Evolutionary conservation across 2,113 vertebrate species (phyloP), one percentile per base, ranked within the genome.

Genomic region (Terrapene triunguis): DNA sequence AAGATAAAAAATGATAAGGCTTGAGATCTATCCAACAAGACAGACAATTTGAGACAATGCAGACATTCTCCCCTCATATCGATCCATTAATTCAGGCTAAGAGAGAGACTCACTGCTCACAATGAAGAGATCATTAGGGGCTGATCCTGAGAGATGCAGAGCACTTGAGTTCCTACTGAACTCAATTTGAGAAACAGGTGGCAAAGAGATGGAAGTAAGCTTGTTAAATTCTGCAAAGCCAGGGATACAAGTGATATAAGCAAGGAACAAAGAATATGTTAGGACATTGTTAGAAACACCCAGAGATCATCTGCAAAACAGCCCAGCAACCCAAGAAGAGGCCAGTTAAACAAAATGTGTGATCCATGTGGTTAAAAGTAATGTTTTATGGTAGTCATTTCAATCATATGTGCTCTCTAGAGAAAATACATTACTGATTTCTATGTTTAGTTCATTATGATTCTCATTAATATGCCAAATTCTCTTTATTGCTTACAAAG

Each of bases 381-480:
- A 89, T 65, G 53, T 65, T 89, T 92, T 72, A 86, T 21, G 92
- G 48, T 86, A 93, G 85, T 82, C 72, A 92, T 94, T 96, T 94
- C 90, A 88, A 88, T 65, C 85, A 78, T 12, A n/a, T 78, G 2
- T 13, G 12, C 81, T 86, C 42, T 95, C 62, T 80, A 92, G 44
- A 93, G 29, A 93, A 90, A 47, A 93, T 0, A 89, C 29, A 72
- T 55, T 93, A 6, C 32, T 11, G 8, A 84, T 93, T 82, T 95
- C 72, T 91, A 82, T 12, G 85, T 89, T 93, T 92, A 90, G 38
- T 57, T 86, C 3, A 2, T 35, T 82, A 1, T 65, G 11, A 89
- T 62, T 95, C 25, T 83, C 91, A 85, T 83, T 95, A 91, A 93
- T 88, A 85, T 83, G 82, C 59, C n/a, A 84, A 84, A 84, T 48